phyloP scores from a whole-genome alignment of 1,140 invertebrate genomes.

The Mercenaria mercenaria region DNA sequence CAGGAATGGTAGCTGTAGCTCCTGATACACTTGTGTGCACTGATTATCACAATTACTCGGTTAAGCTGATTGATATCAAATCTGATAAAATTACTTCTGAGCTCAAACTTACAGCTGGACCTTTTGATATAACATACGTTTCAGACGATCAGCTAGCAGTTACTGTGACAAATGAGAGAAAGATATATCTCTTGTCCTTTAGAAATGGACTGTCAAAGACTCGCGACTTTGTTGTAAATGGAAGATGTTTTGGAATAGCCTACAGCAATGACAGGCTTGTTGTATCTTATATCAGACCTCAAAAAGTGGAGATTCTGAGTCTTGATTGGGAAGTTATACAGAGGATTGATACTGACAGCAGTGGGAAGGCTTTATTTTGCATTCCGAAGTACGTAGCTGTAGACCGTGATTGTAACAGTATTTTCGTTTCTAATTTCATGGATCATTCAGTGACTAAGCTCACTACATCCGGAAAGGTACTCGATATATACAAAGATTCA shows the following conservation, averaged over 20 bases:
- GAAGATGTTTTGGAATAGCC: background rate
- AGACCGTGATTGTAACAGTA: background rate
- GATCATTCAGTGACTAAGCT: background rate
- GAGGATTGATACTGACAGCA: background rate
- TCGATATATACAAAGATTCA: background rate
- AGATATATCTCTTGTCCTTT: background rate
- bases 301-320: background rate
- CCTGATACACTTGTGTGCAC: background rate
- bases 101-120: background rate
- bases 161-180: background rate
- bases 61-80: background rate
- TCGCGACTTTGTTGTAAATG: background rate
- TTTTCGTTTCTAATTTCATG: background rate
- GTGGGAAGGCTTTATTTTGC: background rate
- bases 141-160: background rate
- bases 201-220: background rate
- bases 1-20: background rate
- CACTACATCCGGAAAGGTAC: background rate
- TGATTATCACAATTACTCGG: background rate
- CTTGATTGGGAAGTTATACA: background rate
- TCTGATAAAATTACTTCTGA: background rate
- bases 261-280: background rate
- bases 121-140: background rate
- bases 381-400: background rate
- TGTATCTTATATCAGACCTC: background rate